These are phyloP conservation scores for Ranitomeya imitator DNA, from an alignment of 2,113 vertebrate species.

Conservation along the genomic window DNA sequence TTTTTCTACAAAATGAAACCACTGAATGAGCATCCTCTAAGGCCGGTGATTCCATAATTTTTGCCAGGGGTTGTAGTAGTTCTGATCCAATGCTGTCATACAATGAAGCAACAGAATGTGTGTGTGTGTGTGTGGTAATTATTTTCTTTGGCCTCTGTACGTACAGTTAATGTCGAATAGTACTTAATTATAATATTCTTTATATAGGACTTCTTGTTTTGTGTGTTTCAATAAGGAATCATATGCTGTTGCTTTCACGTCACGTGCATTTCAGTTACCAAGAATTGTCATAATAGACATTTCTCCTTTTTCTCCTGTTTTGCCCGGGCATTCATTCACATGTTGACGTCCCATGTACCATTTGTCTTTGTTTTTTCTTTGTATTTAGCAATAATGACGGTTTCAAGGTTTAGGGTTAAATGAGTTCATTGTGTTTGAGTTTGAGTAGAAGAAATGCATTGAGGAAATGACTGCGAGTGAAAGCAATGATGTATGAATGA, in stretches of 20 bases:
- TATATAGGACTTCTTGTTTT: background rate
- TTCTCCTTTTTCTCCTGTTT: background rate
- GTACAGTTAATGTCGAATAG: too few species aligned
- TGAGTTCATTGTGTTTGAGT: background rate
- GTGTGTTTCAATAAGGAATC: background rate
- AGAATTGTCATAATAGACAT: background rate
- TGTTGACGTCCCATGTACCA: background rate
- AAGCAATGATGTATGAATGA: background rate
- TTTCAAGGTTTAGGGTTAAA: background rate
- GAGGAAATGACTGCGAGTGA: background rate
- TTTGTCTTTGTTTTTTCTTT: background rate
- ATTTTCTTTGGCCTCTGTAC: too few species aligned
- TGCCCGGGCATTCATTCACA: background rate
- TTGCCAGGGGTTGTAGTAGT: too few species aligned
- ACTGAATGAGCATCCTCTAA: too few species aligned
- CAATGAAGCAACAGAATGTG: too few species aligned
- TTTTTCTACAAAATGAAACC: too few species aligned
- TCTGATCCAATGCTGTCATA: too few species aligned
- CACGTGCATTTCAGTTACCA: background rate
- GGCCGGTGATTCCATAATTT: too few species aligned
- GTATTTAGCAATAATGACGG: background rate
- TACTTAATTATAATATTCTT: too few species aligned
- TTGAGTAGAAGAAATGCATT: background rate
- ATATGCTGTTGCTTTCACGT: background rate
- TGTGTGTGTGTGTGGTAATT: too few species aligned